phyloP scores from a whole-genome alignment of 1,140 invertebrate species.

The Hylaeus volcanicus region DNA sequence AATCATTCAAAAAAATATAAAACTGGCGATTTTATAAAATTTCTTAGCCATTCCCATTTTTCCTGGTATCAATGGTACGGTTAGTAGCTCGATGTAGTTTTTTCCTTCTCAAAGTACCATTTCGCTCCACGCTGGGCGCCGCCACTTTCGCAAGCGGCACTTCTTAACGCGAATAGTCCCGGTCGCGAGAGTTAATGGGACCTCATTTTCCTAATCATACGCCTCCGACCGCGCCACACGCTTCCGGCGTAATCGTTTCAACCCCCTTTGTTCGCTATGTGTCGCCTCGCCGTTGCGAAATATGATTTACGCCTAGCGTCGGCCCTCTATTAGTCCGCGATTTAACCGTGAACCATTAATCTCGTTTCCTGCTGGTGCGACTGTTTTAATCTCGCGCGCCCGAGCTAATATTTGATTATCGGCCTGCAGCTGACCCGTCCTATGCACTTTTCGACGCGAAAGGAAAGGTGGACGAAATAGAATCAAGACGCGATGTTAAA shows the following conservation, averaged over 20 bases:
- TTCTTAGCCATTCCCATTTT: no score
- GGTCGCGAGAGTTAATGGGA: neutral
- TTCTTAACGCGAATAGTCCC: neutral
- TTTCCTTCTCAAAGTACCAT: neutral
- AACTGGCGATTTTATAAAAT: no score
- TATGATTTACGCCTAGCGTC: conserved; percentile 16
- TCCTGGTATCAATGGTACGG: no score
- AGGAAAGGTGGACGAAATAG: no score
- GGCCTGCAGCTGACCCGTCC: neutral
- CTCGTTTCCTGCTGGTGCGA: conserved; percentile 3
- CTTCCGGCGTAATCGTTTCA: conserved; percentile 20
- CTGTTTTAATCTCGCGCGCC: conserved; percentile 17
- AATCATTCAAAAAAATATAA: no score
- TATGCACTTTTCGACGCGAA: no score
- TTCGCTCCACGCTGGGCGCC: neutral
- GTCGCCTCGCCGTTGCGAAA: conserved; percentile 25
- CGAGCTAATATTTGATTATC: conserved; percentile 26
- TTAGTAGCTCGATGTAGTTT: neutral
- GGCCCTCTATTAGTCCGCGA: conserved; percentile 19
- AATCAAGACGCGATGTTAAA: no score
- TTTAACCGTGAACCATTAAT: conserved; percentile 34
- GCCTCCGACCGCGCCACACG: neutral
- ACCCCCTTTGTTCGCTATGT: conserved; percentile 22
- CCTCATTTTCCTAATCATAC: conserved; percentile 29
- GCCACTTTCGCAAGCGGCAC: neutral